Base-by-base conservation (phyloP, 2,113 vertebrate genomes). In the Pelecanus crispus region DNA sequence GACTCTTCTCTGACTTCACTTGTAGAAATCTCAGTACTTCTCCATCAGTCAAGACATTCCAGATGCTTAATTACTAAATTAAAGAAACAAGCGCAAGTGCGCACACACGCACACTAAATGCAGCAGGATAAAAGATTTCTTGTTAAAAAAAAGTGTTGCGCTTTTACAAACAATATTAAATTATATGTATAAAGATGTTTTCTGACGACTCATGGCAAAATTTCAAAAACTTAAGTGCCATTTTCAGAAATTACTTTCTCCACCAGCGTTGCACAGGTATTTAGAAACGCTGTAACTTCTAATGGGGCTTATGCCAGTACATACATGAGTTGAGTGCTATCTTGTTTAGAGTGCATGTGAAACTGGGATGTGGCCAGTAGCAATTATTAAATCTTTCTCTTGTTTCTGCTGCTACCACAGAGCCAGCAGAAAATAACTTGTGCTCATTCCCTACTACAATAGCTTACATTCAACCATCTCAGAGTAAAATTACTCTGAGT, bases 11-110 rank as follows among this genome's bases (percentile, higher is more conserved):
- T 44, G 89, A 94, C 90, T 92, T 92, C 55, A 59, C 78, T 86
- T 85, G 18, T 36, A 91, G 81, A 90, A 85, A 87, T 77, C 52
- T 81, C 77, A 45, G 36, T 88, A 56, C 58, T 91, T 90, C 90
- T 79, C 31, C 73, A 65, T 92, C 66, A 86, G 49, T 75, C 61
- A 86, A 86, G 68, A 65, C 34, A 68, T 94, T 92, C 87, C 91
- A 96, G 92, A 85, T 96, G 93, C 67, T 82, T 95, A 80, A 97
- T 95, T 94, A 86, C 74, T 89, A 80, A 94, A 94, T 91, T 80
- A 91, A 89, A 92, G 83, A 88, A 86, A 44, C 42, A 72, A 89
- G 56, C 4, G 1, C 66, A 50, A 82, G 62, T 0, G 0, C 6
- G 4, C 0, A 0, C 28, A 29, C 9, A 3, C 11, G 1, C 36